Evolutionary conservation across 2,888 invertebrate species (phyloP).

Genomic region (Aphidius colemani): DNA sequence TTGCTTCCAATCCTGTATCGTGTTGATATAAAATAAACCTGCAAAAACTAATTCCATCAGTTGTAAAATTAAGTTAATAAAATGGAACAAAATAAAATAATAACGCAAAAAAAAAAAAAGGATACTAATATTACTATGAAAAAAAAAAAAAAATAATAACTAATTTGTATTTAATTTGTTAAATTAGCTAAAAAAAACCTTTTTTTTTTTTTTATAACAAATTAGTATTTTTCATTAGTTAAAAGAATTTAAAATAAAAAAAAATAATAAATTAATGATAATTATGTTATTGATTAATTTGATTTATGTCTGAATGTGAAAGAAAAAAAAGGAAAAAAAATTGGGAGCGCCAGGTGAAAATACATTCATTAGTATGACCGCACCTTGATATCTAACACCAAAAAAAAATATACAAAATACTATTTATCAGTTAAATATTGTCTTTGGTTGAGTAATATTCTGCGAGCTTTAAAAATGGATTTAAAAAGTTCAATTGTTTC

Average conservation of each 20-base stretch:
- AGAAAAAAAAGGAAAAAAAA: neutral
- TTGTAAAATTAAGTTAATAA: conserved; percentile 31
- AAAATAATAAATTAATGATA: conserved; percentile 31
- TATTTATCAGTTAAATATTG: no score
- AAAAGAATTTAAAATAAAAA: conserved; percentile 48
- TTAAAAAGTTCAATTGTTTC: neutral
- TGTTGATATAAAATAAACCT: conserved; percentile 32
- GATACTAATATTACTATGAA: conserved; percentile 11
- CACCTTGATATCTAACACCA: conserved; percentile 3
- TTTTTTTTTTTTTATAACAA: conserved; percentile 49
- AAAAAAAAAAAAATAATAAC: conserved; percentile 11
- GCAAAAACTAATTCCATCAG: conserved; percentile 26
- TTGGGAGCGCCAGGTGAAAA: conserved; percentile 10
- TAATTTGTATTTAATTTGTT: conserved; percentile 34
- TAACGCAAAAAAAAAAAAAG: no score
- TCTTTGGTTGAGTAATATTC: neutral
- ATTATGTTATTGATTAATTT: neutral
- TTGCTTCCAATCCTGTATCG: conserved; percentile 41
- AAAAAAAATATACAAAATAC: conserved; percentile 15
- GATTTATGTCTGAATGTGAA: conserved; percentile 6
- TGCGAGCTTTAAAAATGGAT: no score
- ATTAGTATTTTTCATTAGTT: conserved; percentile 49
- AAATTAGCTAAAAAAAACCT: conserved; percentile 26
- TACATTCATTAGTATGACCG: conserved; percentile 1
- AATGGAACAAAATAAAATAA: conserved; percentile 17